These are phyloP conservation scores for Athene noctua DNA, from an alignment of 2,113 vertebrate genomes.

Conservation along the genomic window DNA sequence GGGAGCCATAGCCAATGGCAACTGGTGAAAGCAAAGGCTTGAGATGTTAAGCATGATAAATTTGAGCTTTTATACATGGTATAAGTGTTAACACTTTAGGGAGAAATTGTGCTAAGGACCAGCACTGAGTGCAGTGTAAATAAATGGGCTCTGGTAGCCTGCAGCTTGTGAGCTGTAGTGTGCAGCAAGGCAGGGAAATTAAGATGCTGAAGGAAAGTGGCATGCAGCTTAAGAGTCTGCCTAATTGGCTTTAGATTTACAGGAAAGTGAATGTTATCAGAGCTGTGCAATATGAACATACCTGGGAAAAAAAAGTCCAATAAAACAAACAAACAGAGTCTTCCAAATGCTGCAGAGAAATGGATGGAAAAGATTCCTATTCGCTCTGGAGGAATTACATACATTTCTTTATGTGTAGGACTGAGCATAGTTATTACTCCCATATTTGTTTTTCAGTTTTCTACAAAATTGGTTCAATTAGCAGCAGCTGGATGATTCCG, in stretches of 20 bases:
- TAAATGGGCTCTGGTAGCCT: not conserved
- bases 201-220: not conserved
- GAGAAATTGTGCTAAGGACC: not conserved
- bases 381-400: not conserved
- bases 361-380: not conserved
- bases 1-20: not conserved
- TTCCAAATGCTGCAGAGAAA: not conserved
- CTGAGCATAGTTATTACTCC: not conserved
- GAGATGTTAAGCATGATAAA: not conserved
- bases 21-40: not conserved
- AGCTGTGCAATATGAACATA: not conserved
- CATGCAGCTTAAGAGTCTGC: not conserved
- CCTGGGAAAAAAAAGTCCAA: not conserved
- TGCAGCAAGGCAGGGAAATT: not conserved
- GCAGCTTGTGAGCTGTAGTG: not conserved
- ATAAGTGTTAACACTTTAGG: not conserved
- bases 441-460: not conserved
- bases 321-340: not conserved
- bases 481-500: not conserved
- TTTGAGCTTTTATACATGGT: not conserved
- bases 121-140: not conserved
- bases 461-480: not conserved
- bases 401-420: not conserved
- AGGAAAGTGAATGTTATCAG: not conserved
- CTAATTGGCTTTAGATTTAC: not conserved